phyloP scores from a whole-genome alignment of 1,140 invertebrate genomes.

The Halotydeus destructor region DNA sequence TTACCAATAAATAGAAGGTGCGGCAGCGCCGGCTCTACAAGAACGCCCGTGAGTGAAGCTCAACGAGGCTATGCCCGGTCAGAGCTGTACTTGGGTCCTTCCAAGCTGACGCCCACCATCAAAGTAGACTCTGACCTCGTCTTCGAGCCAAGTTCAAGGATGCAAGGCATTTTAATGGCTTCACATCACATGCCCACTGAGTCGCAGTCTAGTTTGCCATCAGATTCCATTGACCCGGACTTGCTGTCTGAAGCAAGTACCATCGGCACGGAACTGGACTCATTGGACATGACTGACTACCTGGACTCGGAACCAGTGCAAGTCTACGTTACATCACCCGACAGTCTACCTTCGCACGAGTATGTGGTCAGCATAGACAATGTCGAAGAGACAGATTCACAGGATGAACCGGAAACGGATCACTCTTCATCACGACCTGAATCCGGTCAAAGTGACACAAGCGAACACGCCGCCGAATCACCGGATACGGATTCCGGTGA shows the following conservation, averaged over 20 bases:
- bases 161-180: conserved; percentile 5
- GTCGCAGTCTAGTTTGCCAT: conserved; percentile 9
- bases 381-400: background rate
- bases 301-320: background rate
- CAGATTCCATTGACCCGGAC: conserved; percentile 9
- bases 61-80: background rate
- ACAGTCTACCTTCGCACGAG: background rate
- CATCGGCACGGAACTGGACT: conserved; percentile 11
- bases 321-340: background rate
- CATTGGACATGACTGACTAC: conserved; percentile 9
- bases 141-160: conserved; percentile 1
- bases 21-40: background rate
- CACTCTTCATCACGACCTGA: background rate
- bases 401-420: background rate
- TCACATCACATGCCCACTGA: background rate
- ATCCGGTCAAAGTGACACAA: background rate
- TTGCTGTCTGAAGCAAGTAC: conserved; percentile 10
- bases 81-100: background rate
- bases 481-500: conserved; percentile 13
- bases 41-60: background rate
- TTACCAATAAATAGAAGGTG: background rate
- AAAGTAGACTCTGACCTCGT: conserved; percentile 1
- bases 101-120: conserved; percentile 5
- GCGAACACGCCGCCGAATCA: background rate
- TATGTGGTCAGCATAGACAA: background rate